Evolutionary conservation across 2,888 invertebrate species (phyloP).

Genomic region (Drosophila rubida): DNA sequence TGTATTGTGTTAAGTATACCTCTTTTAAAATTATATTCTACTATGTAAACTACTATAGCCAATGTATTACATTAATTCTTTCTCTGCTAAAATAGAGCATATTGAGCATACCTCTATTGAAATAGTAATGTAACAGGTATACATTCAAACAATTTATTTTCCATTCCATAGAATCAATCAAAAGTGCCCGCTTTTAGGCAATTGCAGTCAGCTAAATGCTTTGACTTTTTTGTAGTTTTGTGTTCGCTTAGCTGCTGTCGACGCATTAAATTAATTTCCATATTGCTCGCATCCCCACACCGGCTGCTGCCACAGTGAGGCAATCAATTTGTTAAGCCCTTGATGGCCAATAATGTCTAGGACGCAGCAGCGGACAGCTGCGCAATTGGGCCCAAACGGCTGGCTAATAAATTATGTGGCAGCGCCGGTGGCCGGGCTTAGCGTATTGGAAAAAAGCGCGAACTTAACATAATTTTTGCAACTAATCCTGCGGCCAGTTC

Average conservation of each 20-base stretch:
- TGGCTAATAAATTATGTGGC: constrained; percentile 69
- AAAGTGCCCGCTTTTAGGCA: not conserved
- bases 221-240: not conserved
- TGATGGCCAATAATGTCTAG: constrained; percentile 53
- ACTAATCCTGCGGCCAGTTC: constrained; percentile 70
- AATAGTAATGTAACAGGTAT: too few relatives aligned
- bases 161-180: too few relatives aligned
- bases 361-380: constrained; percentile 56
- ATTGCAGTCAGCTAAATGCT: constrained; percentile 6
- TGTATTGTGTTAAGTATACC: too few relatives aligned
- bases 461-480: constrained; percentile 75
- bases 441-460: constrained; percentile 24
- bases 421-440: constrained; percentile 54
- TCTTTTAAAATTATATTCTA: too few relatives aligned
- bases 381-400: constrained; percentile 38
- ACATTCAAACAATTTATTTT: too few relatives aligned
- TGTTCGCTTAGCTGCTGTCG: constrained; percentile 31
- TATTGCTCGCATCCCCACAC: constrained; percentile 6
- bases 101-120: too few relatives aligned
- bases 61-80: too few relatives aligned
- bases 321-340: constrained; percentile 74
- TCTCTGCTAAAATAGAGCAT: too few relatives aligned
- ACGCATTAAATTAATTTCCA: constrained; percentile 38
- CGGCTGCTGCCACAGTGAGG: not conserved
- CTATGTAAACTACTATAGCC: too few relatives aligned